A percentile compares a stretch with the other conserved stretches of the same genome.
phyloP scores from a whole-genome alignment of 1,140 invertebrate genomes.

The Drosophila neocordata region DNA sequence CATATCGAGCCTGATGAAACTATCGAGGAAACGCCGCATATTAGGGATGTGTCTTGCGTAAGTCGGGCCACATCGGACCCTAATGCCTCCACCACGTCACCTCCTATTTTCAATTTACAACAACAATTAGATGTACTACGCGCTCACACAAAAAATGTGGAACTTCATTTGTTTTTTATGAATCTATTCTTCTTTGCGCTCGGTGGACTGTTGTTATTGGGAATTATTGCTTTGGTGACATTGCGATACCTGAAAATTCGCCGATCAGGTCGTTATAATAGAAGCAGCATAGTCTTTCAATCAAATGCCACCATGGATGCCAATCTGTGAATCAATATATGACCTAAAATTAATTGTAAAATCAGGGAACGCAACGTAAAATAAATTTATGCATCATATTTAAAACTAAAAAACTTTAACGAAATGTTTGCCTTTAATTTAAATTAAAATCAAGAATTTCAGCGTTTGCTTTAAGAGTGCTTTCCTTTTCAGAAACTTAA shows the following conservation, averaged over 20 bases:
- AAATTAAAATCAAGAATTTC: neutral
- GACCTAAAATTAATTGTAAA: neutral
- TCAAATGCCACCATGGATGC: slow-evolving; percentile 70
- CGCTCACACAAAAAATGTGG: slow-evolving; percentile 53
- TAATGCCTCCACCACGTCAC: slow-evolving; percentile 10
- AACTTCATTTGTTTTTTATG: slow-evolving; percentile 60
- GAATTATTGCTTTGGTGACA: slow-evolving; percentile 21
- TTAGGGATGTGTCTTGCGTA: slow-evolving; percentile 74
- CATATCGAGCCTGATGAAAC: slow-evolving; percentile 72
- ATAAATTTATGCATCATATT: neutral
- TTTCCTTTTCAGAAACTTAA: neutral
- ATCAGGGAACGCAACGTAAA: slow-evolving; percentile 6
- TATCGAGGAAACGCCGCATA: slow-evolving; percentile 66
- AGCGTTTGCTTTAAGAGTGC: slow-evolving; percentile 18
- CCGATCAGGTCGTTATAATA: slow-evolving; percentile 57
- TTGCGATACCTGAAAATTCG: slow-evolving; percentile 43
- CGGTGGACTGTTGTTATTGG: slow-evolving; percentile 24
- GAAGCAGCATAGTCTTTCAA: slow-evolving; percentile 73
- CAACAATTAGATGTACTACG: slow-evolving; percentile 59
- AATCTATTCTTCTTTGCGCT: slow-evolving; percentile 52
- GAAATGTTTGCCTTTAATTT: neutral
- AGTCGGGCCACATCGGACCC: slow-evolving; percentile 22
- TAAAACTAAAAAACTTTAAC: neutral
- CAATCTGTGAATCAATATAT: slow-evolving; percentile 29
- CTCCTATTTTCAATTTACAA: slow-evolving; percentile 36